Conservation (phyloP, 2,888 invertebrate genomes). For the Trichopoda pennipes region DNA sequence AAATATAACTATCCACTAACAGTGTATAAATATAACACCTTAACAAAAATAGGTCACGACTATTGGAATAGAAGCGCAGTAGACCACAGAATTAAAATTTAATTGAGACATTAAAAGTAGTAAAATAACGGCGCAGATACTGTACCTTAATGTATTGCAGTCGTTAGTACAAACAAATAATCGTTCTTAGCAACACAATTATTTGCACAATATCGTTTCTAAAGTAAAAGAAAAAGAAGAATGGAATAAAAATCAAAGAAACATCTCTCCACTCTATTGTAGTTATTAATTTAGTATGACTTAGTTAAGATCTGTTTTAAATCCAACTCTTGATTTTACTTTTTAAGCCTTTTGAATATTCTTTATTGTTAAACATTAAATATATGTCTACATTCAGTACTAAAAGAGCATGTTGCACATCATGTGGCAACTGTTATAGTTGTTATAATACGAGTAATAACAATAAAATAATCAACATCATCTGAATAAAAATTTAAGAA, state of each 20-base stretch:
- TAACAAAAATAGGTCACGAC: no score
- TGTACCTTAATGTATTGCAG: not conserved
- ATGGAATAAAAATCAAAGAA: conserved; percentile 11
- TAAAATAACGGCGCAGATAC: no score
- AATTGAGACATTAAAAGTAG: no score
- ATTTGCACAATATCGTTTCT: not conserved
- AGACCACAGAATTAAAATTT: no score
- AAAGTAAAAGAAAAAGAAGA: conserved; percentile 6
- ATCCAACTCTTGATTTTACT: conserved; percentile 3
- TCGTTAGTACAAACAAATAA: not conserved
- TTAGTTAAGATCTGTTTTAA: conserved; percentile 37
- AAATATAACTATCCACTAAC: no score
- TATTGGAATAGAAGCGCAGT: no score
- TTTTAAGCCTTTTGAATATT: conserved; percentile 32
- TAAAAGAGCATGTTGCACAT: conserved; percentile 27
- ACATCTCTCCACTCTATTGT: not conserved
- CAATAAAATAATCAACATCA: conserved; percentile 51
- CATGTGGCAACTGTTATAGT: conserved; percentile 51
- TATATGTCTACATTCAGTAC: conserved; percentile 52
- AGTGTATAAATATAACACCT: no score
- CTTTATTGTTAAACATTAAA: conserved; percentile 52
- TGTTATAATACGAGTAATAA: conserved; percentile 52
- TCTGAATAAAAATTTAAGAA: conserved; percentile 20
- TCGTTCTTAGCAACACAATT: not conserved
- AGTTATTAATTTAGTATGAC: conserved; percentile 24